A percentile compares a stretch with the other conserved stretches of the same genome.
These are phyloP conservation scores for Dermochelys coriacea DNA, from an alignment of 2,797 vertebrate species.

Conservation along the genomic window DNA sequence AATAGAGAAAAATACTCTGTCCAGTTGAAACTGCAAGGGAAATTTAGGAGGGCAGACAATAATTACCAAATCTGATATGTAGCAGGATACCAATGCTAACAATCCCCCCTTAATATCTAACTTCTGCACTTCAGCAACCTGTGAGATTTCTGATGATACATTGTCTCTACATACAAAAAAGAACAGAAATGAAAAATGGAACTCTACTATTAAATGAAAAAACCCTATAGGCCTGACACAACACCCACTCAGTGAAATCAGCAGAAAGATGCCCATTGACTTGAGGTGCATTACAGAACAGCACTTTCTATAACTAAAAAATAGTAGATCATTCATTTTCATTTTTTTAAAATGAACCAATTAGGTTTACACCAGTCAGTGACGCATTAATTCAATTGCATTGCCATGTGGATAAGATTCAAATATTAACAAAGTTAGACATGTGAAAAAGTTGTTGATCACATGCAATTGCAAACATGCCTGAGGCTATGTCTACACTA, in stretches of 20 bases:
- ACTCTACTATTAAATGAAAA: not conserved
- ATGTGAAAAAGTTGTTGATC: conserved; percentile 15
- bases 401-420: not conserved
- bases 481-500: too few species aligned
- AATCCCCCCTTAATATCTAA: not conserved
- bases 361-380: not conserved
- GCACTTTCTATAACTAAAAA: not conserved
- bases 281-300: not conserved
- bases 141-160: not conserved
- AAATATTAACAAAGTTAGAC: not conserved
- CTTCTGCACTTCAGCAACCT: not conserved
- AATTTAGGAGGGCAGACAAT: not conserved
- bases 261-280: not conserved
- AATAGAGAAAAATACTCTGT: not conserved
- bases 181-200: not conserved
- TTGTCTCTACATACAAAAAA: not conserved
- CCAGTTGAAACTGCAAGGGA: not conserved
- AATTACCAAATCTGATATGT: not conserved
- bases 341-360: not conserved
- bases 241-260: not conserved
- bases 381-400: not conserved
- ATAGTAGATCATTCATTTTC: not conserved
- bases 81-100: not conserved
- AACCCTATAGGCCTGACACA: not conserved
- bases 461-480: not conserved